Percentiles rank a stretch among this genome's conserved stretches.
phyloP scores from a whole-genome alignment of 2,888 invertebrate species.

The Amiota mariae region DNA sequence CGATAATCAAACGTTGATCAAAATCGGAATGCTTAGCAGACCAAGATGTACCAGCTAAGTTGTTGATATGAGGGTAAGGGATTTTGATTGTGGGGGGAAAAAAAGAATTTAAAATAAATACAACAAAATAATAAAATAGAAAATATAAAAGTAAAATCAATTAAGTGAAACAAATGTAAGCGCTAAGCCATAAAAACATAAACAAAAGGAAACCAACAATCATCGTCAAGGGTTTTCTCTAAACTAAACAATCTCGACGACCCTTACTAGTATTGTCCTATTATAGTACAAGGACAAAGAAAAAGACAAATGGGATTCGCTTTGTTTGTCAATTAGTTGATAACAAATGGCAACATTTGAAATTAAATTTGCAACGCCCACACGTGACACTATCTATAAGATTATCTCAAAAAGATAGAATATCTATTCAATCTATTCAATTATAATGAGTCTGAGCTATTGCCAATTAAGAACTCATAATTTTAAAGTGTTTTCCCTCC shows the following conservation, averaged over 20 bases:
- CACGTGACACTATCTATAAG: constrained; percentile 1
- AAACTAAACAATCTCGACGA: not conserved
- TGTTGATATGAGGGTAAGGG: constrained; percentile 28
- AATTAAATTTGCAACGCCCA: constrained; percentile 18
- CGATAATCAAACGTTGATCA: constrained; percentile 91
- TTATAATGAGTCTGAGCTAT: not conserved
- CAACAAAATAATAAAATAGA: constrained; percentile 48
- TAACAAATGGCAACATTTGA: constrained; percentile 17
- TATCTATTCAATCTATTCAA: not conserved
- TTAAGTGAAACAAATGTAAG: constrained; percentile 34
- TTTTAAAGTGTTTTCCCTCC: constrained; percentile 55
- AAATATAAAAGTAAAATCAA: constrained; percentile 48
- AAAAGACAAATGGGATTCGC: not conserved
- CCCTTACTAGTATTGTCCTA: too few relatives aligned
- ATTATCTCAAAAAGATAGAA: not conserved
- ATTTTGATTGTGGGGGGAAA: constrained; percentile 1
- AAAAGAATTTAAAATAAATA: constrained; percentile 31
- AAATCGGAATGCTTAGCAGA: constrained; percentile 92
- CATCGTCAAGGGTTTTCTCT: not conserved
- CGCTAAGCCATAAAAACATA: not conserved
- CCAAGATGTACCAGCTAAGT: constrained; percentile 91
- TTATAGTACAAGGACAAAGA: too few relatives aligned
- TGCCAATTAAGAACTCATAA: constrained; percentile 60
- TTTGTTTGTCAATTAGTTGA: constrained; percentile 24
- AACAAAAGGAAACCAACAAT: not conserved